Evolutionary conservation across 2,113 vertebrate genomes (phyloP).

Genomic region (Thamnophis sirtalis): DNA sequence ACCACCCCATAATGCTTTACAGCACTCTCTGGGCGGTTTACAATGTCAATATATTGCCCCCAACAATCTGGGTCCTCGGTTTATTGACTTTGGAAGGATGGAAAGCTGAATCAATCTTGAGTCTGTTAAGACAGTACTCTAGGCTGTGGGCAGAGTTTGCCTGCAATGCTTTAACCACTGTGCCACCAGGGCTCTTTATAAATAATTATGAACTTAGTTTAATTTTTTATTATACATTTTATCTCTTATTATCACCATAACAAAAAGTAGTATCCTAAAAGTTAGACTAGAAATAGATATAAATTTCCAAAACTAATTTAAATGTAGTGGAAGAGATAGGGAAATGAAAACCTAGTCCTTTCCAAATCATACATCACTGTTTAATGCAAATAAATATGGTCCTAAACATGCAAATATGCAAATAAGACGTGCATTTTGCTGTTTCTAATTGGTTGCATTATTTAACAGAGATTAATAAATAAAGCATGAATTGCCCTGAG

Average conservation of each 20-base stretch:
- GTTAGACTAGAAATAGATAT: neutral
- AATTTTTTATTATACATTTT: neutral
- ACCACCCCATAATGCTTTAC: neutral
- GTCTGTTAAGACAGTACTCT: neutral
- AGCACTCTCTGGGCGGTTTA: neutral
- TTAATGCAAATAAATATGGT: neutral
- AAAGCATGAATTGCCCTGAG: neutral
- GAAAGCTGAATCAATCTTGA: neutral
- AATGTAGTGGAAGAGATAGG: neutral
- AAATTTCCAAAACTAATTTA: neutral
- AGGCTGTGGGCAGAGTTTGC: neutral
- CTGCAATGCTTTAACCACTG: neutral
- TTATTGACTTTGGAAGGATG: neutral
- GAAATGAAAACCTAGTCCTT: neutral
- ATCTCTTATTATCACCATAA: neutral
- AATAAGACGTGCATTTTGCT: neutral
- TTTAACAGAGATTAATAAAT: neutral
- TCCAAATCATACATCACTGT: neutral
- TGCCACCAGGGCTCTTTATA: neutral
- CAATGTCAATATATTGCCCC: neutral
- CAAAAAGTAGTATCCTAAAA: neutral
- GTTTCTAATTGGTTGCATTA: neutral
- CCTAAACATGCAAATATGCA: neutral
- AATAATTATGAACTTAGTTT: neutral
- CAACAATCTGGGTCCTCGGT: neutral